phyloP scores from a whole-genome alignment of 2,888 invertebrate genomes.

The Tachystola acroxantha region DNA sequence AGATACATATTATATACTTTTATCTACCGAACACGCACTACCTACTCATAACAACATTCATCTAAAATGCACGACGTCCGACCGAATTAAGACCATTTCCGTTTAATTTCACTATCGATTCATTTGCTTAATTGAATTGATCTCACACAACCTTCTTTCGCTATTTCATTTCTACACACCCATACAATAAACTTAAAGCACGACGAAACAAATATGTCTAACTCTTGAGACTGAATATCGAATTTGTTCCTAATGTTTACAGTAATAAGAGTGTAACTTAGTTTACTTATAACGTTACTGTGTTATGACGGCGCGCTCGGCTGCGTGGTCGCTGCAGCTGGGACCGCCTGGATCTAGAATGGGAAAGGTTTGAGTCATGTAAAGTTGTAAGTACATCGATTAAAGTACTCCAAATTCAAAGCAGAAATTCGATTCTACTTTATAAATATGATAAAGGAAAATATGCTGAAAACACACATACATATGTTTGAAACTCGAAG shows the following conservation, averaged over 20 bases:
- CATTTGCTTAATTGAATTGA: slow-evolving; percentile 6
- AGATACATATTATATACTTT: too few relatives aligned
- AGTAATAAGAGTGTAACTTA: slow-evolving; percentile 59
- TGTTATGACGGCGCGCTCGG: slow-evolving; percentile 69
- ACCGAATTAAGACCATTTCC: background rate
- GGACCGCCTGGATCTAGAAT: slow-evolving; percentile 41
- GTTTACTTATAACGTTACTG: slow-evolving; percentile 39
- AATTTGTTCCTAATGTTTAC: slow-evolving; percentile 71
- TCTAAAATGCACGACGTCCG: slow-evolving; percentile 1
- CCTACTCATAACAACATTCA: background rate
- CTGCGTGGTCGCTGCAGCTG: slow-evolving; percentile 50
- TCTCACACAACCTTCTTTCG: slow-evolving; percentile 23
- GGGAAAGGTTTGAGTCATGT: too few relatives aligned
- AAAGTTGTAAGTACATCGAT: too few relatives aligned
- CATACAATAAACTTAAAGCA: slow-evolving; percentile 68
- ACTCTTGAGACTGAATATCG: slow-evolving; percentile 60
- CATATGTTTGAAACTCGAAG: too few relatives aligned
- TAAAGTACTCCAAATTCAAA: too few relatives aligned
- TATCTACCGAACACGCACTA: background rate
- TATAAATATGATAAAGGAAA: too few relatives aligned
- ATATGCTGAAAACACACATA: too few relatives aligned
- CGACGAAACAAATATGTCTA: slow-evolving; percentile 55
- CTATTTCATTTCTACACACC: slow-evolving; percentile 17
- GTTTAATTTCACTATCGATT: background rate
- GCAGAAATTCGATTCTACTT: too few relatives aligned